Evolutionary conservation across 2,113 vertebrate species (phyloP), one percentile per base, ranked within the genome.

Genomic region (Callionymus lyra): DNA sequence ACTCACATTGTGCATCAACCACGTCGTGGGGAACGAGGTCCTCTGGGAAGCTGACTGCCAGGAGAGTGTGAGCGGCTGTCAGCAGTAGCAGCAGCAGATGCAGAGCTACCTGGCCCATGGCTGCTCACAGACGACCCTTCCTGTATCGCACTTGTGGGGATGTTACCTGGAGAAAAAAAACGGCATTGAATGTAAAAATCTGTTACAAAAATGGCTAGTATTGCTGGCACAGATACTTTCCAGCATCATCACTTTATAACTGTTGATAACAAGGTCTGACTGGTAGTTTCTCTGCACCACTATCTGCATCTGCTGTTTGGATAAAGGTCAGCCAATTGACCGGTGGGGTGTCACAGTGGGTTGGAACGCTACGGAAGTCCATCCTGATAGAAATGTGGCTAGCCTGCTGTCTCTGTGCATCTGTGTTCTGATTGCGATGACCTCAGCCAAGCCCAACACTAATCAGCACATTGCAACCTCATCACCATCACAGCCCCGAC

Each of bases 1-100:
- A 90, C 95, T 97, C 72, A 98, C 95, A 94, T 77, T 96, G 91
- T 56, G 89, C 88, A 57, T 95, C 92, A 11, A 97, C 87, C 6
- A 87, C 55, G 8, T 92, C 90, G 1, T 97, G 86, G 38, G 95
- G 89, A 6, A 86, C 72, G 16, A 79, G 81, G 10, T 98, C 95
- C 64, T 98, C 95, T 0, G 95, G 95, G 79, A 98, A 98, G 80
- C 91, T 97, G 83, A 90, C 80, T 1, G 94, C 90, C 4, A 63
- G 63, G 59, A 88, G 59, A 58, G 70, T 63, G 66, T 42, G 70
- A 21, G 78, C 80, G 39, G 83, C 79, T 46, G 81, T 56, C 60
- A 82, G 61, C 12, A 91, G 65, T 9, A 90, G 69, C 13, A 90
- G 85, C 59, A 92, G 84, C 70, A 84, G 82, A 38, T 87, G 81